Base-by-base conservation (phyloP, 2,888 invertebrate species). In the Drosophila sordidula region DNA sequence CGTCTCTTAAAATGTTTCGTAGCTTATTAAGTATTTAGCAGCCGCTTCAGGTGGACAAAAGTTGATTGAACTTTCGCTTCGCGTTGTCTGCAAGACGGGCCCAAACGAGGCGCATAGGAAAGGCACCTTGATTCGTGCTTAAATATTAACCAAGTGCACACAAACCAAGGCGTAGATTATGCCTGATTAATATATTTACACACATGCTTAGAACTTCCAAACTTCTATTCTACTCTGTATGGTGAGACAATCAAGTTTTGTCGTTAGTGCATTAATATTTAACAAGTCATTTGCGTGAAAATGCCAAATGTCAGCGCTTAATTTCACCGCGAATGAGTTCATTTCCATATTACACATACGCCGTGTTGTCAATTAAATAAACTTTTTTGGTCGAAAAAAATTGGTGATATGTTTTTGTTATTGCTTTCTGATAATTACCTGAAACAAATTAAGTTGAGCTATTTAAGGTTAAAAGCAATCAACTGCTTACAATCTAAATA, bases 21-120 rank as follows among this genome's bases (percentile, higher is more conserved):
- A 25, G 50, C 45, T 56, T 46, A 80, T 80, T 66, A 72, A 80
- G 44, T 78, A 80, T 78, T 83, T 50, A 80, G 63, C 45, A 54
- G 46, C 44, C 36, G 54, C 54, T 72, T 46, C 12, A 47, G 22
- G n/a, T 26, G 38, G 29, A 41, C 32, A 38, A 55, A 67, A 72
- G 81, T 85, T 82, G 69, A 85, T 79, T 82, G 85, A 82, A 85
- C 81, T 72, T 69, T 49, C 44, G 44, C 45, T 12, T 8, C 12
- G 42, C 9, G 56, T 25, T n/a, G 58, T 25, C 39, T 57, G 41
- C 54, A 45, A 4, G 29, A 2, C 29, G 29, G 29, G 9, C 29
- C 29, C 29, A 16, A n/a, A 11, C 3, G 22, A 34, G 18, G 55
- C 18, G 16, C 12, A 11, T 29, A 41, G 22, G 6, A 12, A 16